Evolutionary conservation across 2,113 vertebrate species (phyloP).

Genomic region (Oplegnathus fasciatus): DNA sequence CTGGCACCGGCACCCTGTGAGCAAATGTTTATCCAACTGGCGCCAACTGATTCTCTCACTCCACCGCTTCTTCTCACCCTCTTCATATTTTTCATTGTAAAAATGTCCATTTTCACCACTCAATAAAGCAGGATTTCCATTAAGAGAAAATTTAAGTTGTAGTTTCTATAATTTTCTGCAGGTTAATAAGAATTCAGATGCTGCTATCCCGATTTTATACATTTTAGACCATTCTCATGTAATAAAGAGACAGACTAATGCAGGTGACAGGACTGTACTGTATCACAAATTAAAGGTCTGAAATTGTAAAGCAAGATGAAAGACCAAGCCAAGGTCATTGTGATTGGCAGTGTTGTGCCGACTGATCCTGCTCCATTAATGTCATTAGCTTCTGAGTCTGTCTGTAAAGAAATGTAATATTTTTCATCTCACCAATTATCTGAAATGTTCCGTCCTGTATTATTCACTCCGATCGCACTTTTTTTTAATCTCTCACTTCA

Average conservation of each 20-base stretch:
- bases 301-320: neutral
- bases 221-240: neutral
- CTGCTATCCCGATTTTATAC: neutral
- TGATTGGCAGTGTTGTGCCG: neutral
- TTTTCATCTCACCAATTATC: neutral
- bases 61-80: constrained; percentile 17
- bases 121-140: neutral
- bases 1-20: constrained; percentile 58
- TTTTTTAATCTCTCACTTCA: neutral
- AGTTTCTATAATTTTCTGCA: neutral
- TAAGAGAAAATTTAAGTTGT: neutral
- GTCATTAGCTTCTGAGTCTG: neutral
- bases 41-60: constrained; percentile 48
- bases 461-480: neutral
- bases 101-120: neutral
- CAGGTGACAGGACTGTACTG: too few relatives aligned
- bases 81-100: constrained; percentile 24
- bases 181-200: neutral
- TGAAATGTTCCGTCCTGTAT: neutral
- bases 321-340: neutral
- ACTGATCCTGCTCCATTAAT: neutral
- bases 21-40: constrained; percentile 76
- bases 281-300: neutral
- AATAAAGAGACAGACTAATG: neutral
- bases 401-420: too few relatives aligned